Base-by-base conservation (phyloP, 2,888 invertebrate species). In the Coenonympha glycerion region DNA sequence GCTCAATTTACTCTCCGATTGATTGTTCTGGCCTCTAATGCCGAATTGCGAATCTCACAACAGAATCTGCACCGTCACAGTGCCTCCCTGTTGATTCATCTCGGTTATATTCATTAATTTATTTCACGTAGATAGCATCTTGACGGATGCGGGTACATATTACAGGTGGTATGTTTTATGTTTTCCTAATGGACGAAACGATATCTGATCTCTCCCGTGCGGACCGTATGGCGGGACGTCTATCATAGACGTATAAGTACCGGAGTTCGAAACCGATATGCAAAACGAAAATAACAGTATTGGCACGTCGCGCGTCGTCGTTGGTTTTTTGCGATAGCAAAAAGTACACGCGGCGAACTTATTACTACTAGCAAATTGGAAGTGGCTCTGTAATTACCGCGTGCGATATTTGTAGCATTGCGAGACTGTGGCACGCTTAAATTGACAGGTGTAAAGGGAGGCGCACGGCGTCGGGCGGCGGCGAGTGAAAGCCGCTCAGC, bases 271-370 rank as follows among this genome's bases (percentile, higher is more conserved):
- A 76, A 79, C 71, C 69, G 77, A 83, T 81, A 81, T 72, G 70
- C 73, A 78, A 79, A 82, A 81, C 72, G 72, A 77, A 72, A 77
- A 69, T 82, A 85, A 84, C 80, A 74, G 81, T 83, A 82, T 81
- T 78, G 71, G 76, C 77, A 74, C 76, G 63, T 70, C 69, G 68
- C 77, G 74, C 76, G 63, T 70, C 69, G 68, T 66, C 77, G 68
- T 73, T 70, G 61, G 59, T 71, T 76, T 82, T 83, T 79, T 74
- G 63, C 56, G 42, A 53, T 60, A 56, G 62, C 72, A 77, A 82
- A 81, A 82, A 64, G 61, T 52, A 58, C 58, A 60, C 62, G 68
- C 69, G 69, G 42, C 69, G 66, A 75, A 76, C 74, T 73, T 79
- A 81, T 83, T 82, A 82, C 63, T 58, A 62, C 64, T 60, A 71